phyloP scores from a whole-genome alignment of 2,888 invertebrate species.

The Ornithoptera alexandrae region DNA sequence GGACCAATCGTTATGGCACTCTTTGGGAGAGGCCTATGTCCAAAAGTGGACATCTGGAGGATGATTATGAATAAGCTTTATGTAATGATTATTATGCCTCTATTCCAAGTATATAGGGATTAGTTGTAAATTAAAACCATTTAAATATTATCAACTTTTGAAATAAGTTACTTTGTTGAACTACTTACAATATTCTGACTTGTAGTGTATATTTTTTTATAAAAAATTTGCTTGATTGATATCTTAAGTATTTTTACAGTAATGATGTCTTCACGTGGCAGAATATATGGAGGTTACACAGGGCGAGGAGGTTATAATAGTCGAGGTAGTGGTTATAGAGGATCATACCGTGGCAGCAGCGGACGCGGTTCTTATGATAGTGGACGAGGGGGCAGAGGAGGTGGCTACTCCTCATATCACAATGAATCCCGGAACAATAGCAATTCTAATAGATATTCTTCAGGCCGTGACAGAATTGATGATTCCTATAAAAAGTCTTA shows the following conservation, averaged over 20 bases:
- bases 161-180: no score
- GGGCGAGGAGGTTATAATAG: conserved; percentile 60
- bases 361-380: conserved; percentile 65
- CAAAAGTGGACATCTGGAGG: no score
- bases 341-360: conserved; percentile 64
- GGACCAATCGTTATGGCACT: no score
- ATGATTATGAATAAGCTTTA: no score
- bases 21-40: no score
- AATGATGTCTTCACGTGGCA: conserved; percentile 73
- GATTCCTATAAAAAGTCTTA: conserved; percentile 74
- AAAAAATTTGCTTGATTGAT: no score
- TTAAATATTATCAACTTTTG: no score
- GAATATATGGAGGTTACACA: conserved; percentile 62
- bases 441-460: conserved; percentile 61
- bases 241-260: conserved; percentile 20
- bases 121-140: no score
- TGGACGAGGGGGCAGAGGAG: conserved; percentile 65
- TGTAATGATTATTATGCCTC: no score
- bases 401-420: conserved; percentile 67
- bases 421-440: conserved; percentile 67
- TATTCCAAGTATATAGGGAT: no score
- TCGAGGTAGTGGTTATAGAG: conserved; percentile 61
- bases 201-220: no score
- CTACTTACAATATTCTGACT: no score
- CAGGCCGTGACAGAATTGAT: conserved; percentile 65